phyloP scores from a whole-genome alignment of 1,140 invertebrate genomes.

The Hylaeus volcanicus region DNA sequence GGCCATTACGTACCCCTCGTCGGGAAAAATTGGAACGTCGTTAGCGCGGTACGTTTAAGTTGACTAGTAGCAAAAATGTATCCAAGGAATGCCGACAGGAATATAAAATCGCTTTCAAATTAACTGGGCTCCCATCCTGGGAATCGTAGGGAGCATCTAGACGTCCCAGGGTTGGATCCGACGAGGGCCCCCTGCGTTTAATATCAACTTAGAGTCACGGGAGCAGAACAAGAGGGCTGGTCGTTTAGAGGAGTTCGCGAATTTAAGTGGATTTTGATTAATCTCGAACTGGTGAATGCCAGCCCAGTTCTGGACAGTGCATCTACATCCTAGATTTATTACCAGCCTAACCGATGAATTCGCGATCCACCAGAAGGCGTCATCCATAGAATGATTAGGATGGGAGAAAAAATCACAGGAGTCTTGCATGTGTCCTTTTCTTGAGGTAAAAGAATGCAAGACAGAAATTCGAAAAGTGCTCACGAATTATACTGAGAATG shows the following conservation, averaged over 20 bases:
- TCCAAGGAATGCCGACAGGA: background rate
- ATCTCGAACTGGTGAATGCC: constrained; percentile 55
- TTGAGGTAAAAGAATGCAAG: too few species aligned
- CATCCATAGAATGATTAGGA: background rate
- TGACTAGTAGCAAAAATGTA: background rate
- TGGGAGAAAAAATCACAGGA: too few species aligned
- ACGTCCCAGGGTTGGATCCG: background rate
- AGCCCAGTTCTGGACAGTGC: constrained; percentile 47
- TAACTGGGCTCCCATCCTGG: constrained; percentile 21
- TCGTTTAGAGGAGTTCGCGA: constrained; percentile 58
- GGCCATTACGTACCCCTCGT: background rate
- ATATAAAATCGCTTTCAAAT: constrained; percentile 33
- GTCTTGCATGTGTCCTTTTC: too few species aligned
- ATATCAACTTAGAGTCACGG: constrained; percentile 53
- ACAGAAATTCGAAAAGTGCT: too few species aligned
- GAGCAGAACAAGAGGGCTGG: constrained; percentile 32
- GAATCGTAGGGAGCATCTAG: background rate
- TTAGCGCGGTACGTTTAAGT: background rate
- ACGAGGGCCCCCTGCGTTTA: constrained; percentile 37
- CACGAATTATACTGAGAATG: too few species aligned
- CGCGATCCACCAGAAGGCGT: constrained; percentile 47
- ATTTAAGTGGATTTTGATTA: constrained; percentile 66
- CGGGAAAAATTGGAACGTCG: background rate
- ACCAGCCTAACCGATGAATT: constrained; percentile 40
- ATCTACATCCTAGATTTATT: constrained; percentile 65